A percentile compares a stretch with the other conserved stretches of the same genome.
phyloP scores from a whole-genome alignment of 2,113 vertebrate species.

The Melanotaenia duboulayi region DNA sequence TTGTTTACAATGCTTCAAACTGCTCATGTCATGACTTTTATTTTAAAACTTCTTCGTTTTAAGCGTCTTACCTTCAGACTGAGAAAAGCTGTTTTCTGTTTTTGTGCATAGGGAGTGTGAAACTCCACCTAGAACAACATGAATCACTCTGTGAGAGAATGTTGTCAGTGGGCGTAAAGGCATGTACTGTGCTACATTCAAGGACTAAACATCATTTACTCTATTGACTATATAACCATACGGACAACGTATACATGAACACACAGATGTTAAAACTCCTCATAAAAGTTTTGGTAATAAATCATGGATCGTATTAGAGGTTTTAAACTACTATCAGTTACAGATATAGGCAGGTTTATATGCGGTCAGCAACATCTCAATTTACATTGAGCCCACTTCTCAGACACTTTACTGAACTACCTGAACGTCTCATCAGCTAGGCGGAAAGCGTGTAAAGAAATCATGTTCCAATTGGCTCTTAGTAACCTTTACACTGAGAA shows the following conservation, averaged over 20 bases:
- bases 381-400: too few species aligned
- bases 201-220: fast-evolving
- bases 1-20: constrained; percentile 1
- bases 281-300: too few species aligned
- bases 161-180: constrained; percentile 29
- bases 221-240: fast-evolving
- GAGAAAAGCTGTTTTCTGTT: not conserved
- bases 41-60: not conserved
- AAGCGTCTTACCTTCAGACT: constrained; percentile 44
- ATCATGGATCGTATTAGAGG: too few species aligned
- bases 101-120: not conserved
- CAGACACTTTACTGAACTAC: not conserved
- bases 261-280: not conserved
- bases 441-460: not conserved
- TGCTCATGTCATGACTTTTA: not conserved
- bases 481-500: not conserved
- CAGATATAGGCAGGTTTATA: too few species aligned
- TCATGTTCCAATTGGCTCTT: not conserved
- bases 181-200: constrained; percentile 46
- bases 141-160: constrained; percentile 20
- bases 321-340: too few species aligned
- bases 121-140: constrained; percentile 1
- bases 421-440: not conserved
- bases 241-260: not conserved
- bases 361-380: too few species aligned